These are phyloP conservation scores for Syngnathus typhle DNA, from an alignment of 2,113 vertebrate genomes.

Conservation along the genomic window DNA sequence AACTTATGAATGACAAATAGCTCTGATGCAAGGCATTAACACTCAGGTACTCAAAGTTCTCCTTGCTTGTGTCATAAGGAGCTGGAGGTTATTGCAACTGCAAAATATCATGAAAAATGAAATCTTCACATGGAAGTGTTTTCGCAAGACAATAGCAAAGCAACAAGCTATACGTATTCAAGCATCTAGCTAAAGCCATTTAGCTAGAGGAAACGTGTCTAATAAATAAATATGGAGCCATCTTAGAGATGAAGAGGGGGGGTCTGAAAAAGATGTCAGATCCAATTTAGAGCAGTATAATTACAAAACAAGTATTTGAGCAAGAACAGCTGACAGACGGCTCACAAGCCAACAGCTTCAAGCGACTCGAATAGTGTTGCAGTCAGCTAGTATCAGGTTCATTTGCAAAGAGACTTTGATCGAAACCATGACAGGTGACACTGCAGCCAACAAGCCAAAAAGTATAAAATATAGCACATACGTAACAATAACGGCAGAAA, in stretches of 20 bases:
- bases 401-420: not conserved
- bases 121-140: no score
- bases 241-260: not conserved
- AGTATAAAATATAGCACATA: not conserved
- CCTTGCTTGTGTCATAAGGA: no score
- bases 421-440: not conserved
- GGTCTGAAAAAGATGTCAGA: not conserved
- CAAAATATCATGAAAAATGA: no score
- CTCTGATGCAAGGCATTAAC: no score
- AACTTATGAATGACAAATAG: no score
- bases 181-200: no score
- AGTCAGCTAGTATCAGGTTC: not conserved
- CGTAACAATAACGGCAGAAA: not conserved
- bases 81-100: no score
- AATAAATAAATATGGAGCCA: no score
- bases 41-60: no score
- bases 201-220: no score
- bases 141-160: no score
- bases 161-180: no score
- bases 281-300: not conserved
- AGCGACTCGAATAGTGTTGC: not conserved
- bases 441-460: not conserved
- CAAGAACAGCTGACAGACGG: not conserved
- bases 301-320: not conserved
- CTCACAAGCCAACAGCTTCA: not conserved